phyloP scores from a whole-genome alignment of 2,113 vertebrate genomes.

The Myotis davidii region DNA sequence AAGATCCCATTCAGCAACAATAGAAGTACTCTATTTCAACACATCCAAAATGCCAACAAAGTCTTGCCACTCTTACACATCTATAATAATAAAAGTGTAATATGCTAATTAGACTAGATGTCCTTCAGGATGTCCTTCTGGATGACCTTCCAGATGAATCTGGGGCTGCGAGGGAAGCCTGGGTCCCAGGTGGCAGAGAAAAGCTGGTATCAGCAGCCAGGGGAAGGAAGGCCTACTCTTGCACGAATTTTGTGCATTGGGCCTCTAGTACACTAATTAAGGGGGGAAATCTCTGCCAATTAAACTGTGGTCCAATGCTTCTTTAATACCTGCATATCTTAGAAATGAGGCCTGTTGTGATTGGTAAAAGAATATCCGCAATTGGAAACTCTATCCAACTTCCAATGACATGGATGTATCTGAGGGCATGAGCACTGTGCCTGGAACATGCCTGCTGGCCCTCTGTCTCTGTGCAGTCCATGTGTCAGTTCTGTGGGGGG shows the following conservation, averaged over 20 bases:
- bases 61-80: not conserved
- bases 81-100: too few species aligned
- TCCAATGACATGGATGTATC: not conserved
- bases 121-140: too few species aligned
- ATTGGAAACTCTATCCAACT: not conserved
- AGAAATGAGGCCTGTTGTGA: not conserved
- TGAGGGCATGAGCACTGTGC: not conserved
- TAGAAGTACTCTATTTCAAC: not conserved
- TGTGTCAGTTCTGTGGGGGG: too few species aligned
- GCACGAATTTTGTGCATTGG: too few species aligned
- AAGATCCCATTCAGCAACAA: not conserved
- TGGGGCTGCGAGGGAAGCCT: too few species aligned
- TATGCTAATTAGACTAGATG: too few species aligned
- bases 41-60: not conserved
- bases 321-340: not conserved
- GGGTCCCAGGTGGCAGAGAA: too few species aligned
- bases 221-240: too few species aligned
- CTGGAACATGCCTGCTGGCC: not conserved
- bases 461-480: accelerated
- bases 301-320: not conserved
- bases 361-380: not conserved
- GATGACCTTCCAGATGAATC: too few species aligned
- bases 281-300: not conserved
- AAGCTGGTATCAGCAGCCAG: too few species aligned
- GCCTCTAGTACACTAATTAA: not conserved